These are phyloP conservation scores for Rhadinocentrus ornatus DNA, from an alignment of 2,797 vertebrate species.

Conservation along the genomic window DNA sequence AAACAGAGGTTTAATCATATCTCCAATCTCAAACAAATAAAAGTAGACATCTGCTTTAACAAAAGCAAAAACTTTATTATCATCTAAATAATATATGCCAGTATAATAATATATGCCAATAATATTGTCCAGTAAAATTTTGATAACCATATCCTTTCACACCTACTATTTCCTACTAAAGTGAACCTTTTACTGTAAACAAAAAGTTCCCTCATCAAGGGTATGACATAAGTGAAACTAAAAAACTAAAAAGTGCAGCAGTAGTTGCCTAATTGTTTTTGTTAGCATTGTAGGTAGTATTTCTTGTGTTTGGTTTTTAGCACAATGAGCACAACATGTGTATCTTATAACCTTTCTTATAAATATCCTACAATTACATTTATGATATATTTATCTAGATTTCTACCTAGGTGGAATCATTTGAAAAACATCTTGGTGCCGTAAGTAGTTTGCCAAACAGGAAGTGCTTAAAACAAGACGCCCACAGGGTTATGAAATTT, in stretches of 20 bases:
- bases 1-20: not conserved
- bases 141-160: slow-evolving; percentile 1
- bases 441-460: slow-evolving; percentile 16
- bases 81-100: not conserved
- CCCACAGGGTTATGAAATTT: slow-evolving; percentile 40
- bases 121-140: not conserved
- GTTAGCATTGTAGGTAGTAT: not conserved
- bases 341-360: slow-evolving; percentile 1
- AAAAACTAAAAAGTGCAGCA: not conserved
- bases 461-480: slow-evolving; percentile 8
- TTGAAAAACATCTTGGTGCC: slow-evolving; percentile 24
- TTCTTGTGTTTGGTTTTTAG: not conserved
- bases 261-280: no score
- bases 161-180: slow-evolving; percentile 32
- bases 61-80: not conserved
- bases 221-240: slow-evolving; percentile 19
- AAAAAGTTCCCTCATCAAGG: not conserved
- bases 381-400: slow-evolving; percentile 14
- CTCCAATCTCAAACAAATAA: not conserved
- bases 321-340: not conserved
- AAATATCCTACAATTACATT: slow-evolving; percentile 3
- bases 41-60: not conserved
- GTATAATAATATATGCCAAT: no score
- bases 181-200: slow-evolving; percentile 9
- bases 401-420: slow-evolving; percentile 45